These are phyloP conservation scores for Manis pentadactyla DNA, from an alignment of 2,797 vertebrate species.

Conservation along the genomic window DNA sequence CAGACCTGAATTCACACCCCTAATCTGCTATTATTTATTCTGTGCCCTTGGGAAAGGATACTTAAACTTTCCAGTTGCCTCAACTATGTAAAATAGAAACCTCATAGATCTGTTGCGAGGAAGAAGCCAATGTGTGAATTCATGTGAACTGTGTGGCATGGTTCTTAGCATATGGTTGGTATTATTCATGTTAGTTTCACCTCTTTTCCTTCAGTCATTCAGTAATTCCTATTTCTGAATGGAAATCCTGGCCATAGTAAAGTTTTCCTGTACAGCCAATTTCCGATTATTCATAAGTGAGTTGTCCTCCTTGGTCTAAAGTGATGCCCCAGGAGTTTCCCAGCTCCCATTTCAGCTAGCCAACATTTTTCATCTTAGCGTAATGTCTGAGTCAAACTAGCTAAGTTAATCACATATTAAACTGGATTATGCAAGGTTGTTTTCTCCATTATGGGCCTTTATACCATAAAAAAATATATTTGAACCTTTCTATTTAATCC, in stretches of 20 bases:
- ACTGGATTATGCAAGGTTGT: conserved; percentile 50
- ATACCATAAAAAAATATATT: conserved; percentile 24
- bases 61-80: background rate
- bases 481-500: conserved; percentile 3
- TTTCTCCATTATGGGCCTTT: conserved; percentile 24
- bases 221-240: conserved; percentile 49
- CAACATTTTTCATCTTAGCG: conserved; percentile 17
- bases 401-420: conserved; percentile 47
- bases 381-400: conserved; percentile 38
- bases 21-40: background rate
- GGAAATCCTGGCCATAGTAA: conserved; percentile 3
- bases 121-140: background rate
- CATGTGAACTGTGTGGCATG: background rate
- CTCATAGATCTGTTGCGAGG: background rate
- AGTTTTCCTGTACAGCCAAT: conserved; percentile 22
- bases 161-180: background rate
- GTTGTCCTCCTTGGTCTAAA: conserved; percentile 22
- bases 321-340: background rate
- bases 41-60: background rate
- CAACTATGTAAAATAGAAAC: background rate
- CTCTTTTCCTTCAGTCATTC: background rate
- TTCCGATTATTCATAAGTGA: conserved; percentile 54
- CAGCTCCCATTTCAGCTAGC: conserved; percentile 45
- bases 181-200: background rate
- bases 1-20: background rate